These are phyloP conservation scores for Condylura cristata DNA, from an alignment of 2,113 vertebrate species.

Conservation along the genomic window DNA sequence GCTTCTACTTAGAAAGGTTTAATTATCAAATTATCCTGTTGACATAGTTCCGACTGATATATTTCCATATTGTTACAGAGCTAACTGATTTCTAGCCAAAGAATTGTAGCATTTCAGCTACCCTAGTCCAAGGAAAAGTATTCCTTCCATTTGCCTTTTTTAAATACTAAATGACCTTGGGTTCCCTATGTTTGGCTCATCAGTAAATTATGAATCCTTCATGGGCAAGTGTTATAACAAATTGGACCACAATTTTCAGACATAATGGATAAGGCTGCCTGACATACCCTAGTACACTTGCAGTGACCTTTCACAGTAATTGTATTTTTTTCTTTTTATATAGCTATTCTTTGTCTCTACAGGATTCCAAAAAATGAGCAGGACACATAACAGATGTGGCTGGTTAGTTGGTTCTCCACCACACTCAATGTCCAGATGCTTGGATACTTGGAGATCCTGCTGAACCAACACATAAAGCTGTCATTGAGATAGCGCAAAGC, in stretches of 20 bases:
- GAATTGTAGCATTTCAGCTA: neutral
- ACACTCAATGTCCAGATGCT: neutral
- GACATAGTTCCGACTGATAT: neutral
- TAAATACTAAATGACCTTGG: neutral
- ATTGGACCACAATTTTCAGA: neutral
- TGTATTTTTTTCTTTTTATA: neutral
- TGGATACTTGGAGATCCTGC: neutral
- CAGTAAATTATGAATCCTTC: neutral
- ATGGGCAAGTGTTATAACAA: neutral
- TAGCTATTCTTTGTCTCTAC: neutral
- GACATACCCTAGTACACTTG: neutral
- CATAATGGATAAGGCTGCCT: neutral
- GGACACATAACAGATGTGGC: too few relatives aligned
- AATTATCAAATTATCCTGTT: neutral
- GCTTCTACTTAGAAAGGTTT: neutral
- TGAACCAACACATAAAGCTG: neutral
- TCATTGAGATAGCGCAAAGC: neutral
- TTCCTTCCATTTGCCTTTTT: neutral
- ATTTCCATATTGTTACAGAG: neutral
- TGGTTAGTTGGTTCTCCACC: neutral
- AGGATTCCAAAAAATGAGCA: neutral
- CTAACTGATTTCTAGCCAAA: constrained; percentile 2
- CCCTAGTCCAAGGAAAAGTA: neutral
- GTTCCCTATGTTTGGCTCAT: neutral
- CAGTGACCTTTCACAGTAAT: neutral